Percentiles rank a stretch among this genome's conserved stretches.
These are phyloP conservation scores for Chelonus insularis DNA, from an alignment of 1,140 invertebrate species.

Conservation along the genomic window DNA sequence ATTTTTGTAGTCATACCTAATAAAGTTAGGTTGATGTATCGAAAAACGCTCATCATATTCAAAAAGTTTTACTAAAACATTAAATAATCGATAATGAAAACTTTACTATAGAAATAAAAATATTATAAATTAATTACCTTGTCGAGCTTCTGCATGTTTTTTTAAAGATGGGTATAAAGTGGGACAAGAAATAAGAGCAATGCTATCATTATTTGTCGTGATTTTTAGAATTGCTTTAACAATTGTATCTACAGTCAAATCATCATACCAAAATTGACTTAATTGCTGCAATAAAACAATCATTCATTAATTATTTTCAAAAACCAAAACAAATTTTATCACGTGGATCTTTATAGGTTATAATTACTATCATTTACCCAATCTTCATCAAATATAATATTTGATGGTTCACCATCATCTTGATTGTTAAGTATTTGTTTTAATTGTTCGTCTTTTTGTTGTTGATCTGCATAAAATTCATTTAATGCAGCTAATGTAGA, in stretches of 20 bases:
- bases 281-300: slow-evolving; percentile 76
- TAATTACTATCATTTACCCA: slow-evolving; percentile 68
- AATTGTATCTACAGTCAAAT: slow-evolving; percentile 71
- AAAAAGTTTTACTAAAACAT: slow-evolving; percentile 72
- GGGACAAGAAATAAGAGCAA: slow-evolving; percentile 89
- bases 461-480: slow-evolving; percentile 79
- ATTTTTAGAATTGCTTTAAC: slow-evolving; percentile 67
- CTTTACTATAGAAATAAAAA: too few relatives aligned
- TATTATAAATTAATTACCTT: slow-evolving; percentile 34
- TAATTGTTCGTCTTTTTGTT: slow-evolving; percentile 61
- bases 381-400: slow-evolving; percentile 74
- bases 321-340: neutral
- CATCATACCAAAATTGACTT: slow-evolving; percentile 95
- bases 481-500: slow-evolving; percentile 77
- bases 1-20: slow-evolving; percentile 87
- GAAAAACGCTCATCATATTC: slow-evolving; percentile 84
- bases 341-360: neutral
- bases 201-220: slow-evolving; percentile 62
- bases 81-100: neutral
- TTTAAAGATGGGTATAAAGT: slow-evolving; percentile 77
- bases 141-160: slow-evolving; percentile 57
- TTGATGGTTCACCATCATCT: slow-evolving; percentile 48
- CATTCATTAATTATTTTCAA: slow-evolving; percentile 20
- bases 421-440: slow-evolving; percentile 54
- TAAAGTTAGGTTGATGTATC: slow-evolving; percentile 77